Base-by-base conservation (phyloP, 1,140 invertebrate genomes). In the Euura lappo region DNA sequence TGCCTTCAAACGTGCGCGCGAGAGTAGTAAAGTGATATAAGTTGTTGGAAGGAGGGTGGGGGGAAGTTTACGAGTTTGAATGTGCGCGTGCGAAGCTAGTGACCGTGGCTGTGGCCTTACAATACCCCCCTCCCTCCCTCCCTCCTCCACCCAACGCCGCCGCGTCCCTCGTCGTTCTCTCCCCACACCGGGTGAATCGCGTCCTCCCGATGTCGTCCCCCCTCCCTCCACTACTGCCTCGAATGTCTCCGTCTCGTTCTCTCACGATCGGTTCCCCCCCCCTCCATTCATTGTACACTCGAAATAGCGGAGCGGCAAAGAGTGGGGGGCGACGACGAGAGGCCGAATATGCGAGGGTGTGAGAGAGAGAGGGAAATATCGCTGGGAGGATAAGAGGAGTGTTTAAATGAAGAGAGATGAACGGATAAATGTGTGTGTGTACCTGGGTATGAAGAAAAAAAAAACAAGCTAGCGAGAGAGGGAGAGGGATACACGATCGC, bases 81-180 rank as follows among this genome's bases (percentile, higher is more conserved):
- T 70, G 77, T 77, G 70, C 70, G 74, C 70, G 74, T 74, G 78
- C 76, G 79, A 79, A 60, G 51, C 81, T 83, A 80, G 79, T 86
- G 86, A 84, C 86, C 86, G 85, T 87, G 86, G 86, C 86, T 87
- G 86, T 87, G 86, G 86, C 86, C 86, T 87, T 87, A 87, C 83
- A 75, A 70, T 66, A 72, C 11, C 47, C 68, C n/a, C n/a, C n/a
- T n/a, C n/a, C n/a, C n/a, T n/a, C n/a, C n/a, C 60, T 6, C 70
- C 67, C 42, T 28, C 44, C 65, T 10, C 66, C 70, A 10, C 68
- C 70, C 72, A 74, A 69, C 51, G 51, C 3, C n/a, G n/a, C n/a
- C 28, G 28, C 28, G 28, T 28, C 28, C 28, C 28, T 28, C 28
- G 28, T 78, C 80, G 78, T 69, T 71, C 75, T 46, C 42, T 68